Percentiles rank a stretch among this genome's conserved stretches.
Evolutionary conservation across 1,140 invertebrate genomes (phyloP).

Genomic region (Trigoniulus corallinus): DNA sequence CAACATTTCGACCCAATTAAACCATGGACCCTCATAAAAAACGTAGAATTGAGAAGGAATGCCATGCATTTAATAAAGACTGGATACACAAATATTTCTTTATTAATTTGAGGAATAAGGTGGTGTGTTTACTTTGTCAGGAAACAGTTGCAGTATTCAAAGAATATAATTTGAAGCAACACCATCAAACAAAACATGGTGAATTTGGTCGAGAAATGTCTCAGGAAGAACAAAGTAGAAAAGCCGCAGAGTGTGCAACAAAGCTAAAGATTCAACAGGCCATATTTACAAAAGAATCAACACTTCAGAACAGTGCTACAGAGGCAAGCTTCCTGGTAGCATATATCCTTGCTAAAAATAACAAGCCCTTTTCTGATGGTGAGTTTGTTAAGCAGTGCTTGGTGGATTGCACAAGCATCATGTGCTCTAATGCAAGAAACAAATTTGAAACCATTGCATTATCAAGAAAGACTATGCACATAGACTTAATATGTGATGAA

Average conservation of each 20-base stretch:
- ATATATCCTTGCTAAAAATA: constrained; percentile 7
- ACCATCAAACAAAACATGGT: background rate
- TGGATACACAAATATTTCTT: too few species aligned
- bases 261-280: background rate
- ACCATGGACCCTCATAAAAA: too few species aligned
- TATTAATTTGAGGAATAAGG: background rate
- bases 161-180: constrained; percentile 2
- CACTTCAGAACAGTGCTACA: background rate
- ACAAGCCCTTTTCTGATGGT: constrained; percentile 3
- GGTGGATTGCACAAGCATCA: background rate
- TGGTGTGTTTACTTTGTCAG: constrained; percentile 3
- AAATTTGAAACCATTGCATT: constrained; percentile 1
- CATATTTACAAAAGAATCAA: constrained; percentile 5
- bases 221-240: background rate
- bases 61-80: too few species aligned
- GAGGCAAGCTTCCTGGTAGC: constrained; percentile 3
- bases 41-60: too few species aligned
- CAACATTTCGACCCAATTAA: too few species aligned
- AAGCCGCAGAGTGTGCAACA: background rate
- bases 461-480: constrained; percentile 4
- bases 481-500: constrained; percentile 2
- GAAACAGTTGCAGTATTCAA: constrained; percentile 6
- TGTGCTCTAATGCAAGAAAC: background rate
- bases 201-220: background rate
- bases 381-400: constrained; percentile 6